Percentiles rank a stretch among this genome's conserved stretches.
Conservation (phyloP, 2,888 invertebrate species). For the Zhuqinia jingwanae region DNA sequence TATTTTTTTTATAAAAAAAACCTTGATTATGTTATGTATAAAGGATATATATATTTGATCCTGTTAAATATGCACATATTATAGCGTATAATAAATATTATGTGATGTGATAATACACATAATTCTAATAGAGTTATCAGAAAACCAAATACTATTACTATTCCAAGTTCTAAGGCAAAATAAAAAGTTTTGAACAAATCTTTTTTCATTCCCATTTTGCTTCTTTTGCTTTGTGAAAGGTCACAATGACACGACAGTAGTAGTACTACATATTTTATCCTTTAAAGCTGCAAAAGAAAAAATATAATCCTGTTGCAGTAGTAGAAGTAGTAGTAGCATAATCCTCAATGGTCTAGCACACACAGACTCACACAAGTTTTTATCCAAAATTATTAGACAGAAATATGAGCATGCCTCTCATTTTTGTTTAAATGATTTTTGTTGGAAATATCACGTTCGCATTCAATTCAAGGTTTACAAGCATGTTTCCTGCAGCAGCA, state of each 20-base stretch:
- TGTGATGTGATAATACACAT: too few species aligned
- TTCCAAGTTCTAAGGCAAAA: too few species aligned
- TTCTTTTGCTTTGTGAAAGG: neutral
- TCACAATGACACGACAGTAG: too few species aligned
- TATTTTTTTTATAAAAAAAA: neutral
- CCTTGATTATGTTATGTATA: neutral
- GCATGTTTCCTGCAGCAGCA: slow-evolving; percentile 11
- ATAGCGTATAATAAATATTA: too few species aligned
- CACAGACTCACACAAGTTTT: too few species aligned
- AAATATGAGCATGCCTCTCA: slow-evolving; percentile 6
- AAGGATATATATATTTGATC: neutral
- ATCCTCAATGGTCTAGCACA: neutral
- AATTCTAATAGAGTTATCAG: slow-evolving; percentile 33
- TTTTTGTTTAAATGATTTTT: neutral
- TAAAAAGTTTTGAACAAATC: too few species aligned
- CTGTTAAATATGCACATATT: slow-evolving; percentile 4
- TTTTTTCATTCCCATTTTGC: too few species aligned
- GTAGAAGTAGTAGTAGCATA: neutral
- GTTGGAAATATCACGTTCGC: slow-evolving; percentile 55
- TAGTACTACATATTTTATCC: too few species aligned
- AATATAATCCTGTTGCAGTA: too few species aligned
- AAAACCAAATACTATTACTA: neutral
- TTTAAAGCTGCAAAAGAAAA: too few species aligned
- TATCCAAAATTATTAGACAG: slow-evolving; percentile 64
- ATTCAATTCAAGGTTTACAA: neutral